Percentiles rank a stretch among this genome's conserved stretches.
These are phyloP conservation scores for Netelia inedita DNA, from an alignment of 2,888 invertebrate genomes.

Conservation along the genomic window DNA sequence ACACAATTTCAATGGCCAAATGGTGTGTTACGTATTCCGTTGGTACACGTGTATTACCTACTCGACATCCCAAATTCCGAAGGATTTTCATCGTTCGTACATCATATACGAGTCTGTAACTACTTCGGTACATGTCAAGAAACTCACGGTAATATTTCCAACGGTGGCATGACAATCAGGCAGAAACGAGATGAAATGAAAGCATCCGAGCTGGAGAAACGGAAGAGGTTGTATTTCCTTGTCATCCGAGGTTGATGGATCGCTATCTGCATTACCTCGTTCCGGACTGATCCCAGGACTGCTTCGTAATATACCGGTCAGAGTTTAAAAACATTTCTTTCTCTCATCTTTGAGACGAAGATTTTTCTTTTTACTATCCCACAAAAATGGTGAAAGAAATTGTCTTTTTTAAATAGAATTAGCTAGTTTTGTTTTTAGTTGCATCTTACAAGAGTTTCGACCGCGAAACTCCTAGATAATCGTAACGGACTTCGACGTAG, in stretches of 20 bases:
- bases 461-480: background rate
- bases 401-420: background rate
- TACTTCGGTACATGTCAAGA: background rate
- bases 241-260: slow-evolving; percentile 55
- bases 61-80: background rate
- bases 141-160: background rate
- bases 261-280: slow-evolving; percentile 30
- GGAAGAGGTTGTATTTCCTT: slow-evolving; percentile 39
- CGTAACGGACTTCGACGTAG: background rate
- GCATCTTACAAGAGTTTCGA: background rate
- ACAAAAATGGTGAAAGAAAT: background rate
- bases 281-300: slow-evolving; percentile 11
- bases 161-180: slow-evolving; percentile 14
- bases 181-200: slow-evolving; percentile 10
- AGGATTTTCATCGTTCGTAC: background rate
- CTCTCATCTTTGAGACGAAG: background rate
- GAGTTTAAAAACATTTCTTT: background rate
- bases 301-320: slow-evolving; percentile 4
- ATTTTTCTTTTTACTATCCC: too few relatives aligned
- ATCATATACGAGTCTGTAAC: background rate
- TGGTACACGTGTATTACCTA: background rate
- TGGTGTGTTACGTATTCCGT: slow-evolving; percentile 1
- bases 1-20: slow-evolving; percentile 8
- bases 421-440: background rate
- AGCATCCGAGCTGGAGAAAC: slow-evolving; percentile 13